Percentiles rank a stretch among this genome's conserved stretches.
phyloP scores from a whole-genome alignment of 1,140 invertebrate species.

The Euglossa dilemma region DNA sequence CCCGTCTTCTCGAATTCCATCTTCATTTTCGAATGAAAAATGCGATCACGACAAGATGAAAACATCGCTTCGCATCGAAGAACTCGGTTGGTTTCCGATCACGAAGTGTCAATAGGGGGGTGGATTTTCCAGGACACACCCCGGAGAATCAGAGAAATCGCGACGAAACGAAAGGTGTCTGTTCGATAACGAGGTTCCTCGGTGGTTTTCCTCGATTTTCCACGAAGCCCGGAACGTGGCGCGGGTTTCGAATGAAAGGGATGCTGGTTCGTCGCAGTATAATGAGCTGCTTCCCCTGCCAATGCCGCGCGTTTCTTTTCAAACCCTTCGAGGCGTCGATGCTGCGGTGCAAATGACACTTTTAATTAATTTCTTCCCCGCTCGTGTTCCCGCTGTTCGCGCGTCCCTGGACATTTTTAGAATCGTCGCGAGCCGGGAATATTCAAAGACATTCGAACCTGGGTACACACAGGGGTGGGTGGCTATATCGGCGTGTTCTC shows the following conservation, averaged over 20 bases:
- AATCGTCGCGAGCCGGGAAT: background rate
- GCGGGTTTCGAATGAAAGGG: conserved; percentile 4
- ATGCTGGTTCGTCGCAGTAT: background rate
- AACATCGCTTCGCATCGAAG: background rate
- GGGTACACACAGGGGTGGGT: too few relatives aligned
- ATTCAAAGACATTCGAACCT: too few relatives aligned
- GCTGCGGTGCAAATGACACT: background rate
- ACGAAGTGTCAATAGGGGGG: background rate
- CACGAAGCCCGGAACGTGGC: background rate
- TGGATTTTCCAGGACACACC: background rate
- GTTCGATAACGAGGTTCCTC: background rate
- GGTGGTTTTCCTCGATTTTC: background rate
- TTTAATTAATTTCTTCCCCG: conserved; percentile 20
- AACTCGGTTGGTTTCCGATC: background rate
- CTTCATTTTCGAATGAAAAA: background rate
- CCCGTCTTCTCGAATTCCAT: background rate
- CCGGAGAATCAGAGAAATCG: background rate
- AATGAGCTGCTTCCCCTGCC: background rate
- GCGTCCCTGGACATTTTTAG: background rate
- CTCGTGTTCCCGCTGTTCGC: too few relatives aligned
- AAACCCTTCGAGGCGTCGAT: background rate
- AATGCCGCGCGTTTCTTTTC: conserved; percentile 7
- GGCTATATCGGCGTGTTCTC: too few relatives aligned
- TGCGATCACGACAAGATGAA: background rate
- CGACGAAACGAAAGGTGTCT: background rate